Evolutionary conservation across 2,113 vertebrate species (phyloP).

Genomic region (Mugil cephalus): DNA sequence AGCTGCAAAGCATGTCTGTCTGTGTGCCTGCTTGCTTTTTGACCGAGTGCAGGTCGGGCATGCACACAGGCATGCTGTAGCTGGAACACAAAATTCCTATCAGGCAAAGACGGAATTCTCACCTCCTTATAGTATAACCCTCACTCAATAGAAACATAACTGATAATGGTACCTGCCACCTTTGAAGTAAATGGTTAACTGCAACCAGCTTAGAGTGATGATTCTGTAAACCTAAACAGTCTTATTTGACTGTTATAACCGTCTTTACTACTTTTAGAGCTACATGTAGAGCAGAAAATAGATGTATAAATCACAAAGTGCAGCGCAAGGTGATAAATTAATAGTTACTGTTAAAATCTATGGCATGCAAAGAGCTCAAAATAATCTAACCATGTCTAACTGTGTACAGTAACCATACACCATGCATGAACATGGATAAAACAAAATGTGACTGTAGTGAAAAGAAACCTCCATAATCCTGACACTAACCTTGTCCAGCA

Average conservation of each 20-base stretch:
- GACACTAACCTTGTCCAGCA: constrained; percentile 91
- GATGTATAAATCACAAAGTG: not conserved
- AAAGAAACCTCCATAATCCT: not conserved
- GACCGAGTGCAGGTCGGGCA: constrained; percentile 3
- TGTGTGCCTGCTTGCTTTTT: constrained; percentile 11
- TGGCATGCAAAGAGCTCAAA: not conserved
- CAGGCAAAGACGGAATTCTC: constrained; percentile 62
- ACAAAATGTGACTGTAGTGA: constrained; percentile 27
- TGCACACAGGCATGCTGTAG: constrained; percentile 6
- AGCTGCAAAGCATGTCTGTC: constrained; percentile 20
- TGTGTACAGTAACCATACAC: too few relatives aligned
- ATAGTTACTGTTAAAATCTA: not conserved
- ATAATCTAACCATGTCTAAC: not conserved
- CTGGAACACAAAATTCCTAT: constrained; percentile 55
- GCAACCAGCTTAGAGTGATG: constrained; percentile 34
- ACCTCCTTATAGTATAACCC: constrained; percentile 65
- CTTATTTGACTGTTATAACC: not conserved
- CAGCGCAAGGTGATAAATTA: too few relatives aligned
- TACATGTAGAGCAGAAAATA: not conserved
- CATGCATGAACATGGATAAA: not conserved
- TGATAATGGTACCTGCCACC: constrained; percentile 50
- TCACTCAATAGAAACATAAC: constrained; percentile 35
- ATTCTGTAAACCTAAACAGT: constrained; percentile 6
- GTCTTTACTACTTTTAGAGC: constrained; percentile 29
- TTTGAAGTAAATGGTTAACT: constrained; percentile 48